These are phyloP conservation scores for Zosterops hypoxanthus DNA, from an alignment of 2,113 vertebrate genomes.

Conservation along the genomic window DNA sequence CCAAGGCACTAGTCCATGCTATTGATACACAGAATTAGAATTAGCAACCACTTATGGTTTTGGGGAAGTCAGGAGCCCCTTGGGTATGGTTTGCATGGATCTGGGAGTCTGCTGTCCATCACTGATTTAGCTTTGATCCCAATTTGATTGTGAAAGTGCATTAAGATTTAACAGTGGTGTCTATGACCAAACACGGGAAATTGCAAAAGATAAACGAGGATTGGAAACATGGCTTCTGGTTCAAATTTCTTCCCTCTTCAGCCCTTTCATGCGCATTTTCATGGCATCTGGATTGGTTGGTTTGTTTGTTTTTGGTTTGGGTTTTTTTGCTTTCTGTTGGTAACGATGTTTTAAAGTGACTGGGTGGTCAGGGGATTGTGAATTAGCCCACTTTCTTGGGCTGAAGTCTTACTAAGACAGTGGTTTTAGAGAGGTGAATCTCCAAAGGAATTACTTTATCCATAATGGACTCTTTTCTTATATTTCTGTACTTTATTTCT, in stretches of 20 bases:
- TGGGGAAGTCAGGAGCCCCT: not conserved
- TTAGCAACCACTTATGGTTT: not conserved
- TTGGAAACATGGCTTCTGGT: not conserved
- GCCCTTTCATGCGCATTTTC: not conserved
- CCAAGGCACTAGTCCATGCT: not conserved
- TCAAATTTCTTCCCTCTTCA: not conserved
- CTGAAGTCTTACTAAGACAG: not conserved
- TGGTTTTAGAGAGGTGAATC: not conserved
- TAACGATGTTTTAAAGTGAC: not conserved
- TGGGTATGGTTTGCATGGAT: not conserved
- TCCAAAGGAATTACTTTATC: not conserved
- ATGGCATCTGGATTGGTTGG: not conserved
- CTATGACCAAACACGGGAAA: not conserved
- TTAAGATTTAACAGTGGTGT: not conserved
- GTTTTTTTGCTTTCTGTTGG: not conserved
- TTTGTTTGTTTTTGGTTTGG: not conserved
- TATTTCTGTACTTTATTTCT: not conserved
- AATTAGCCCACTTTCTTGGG: not conserved
- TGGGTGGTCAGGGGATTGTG: not conserved
- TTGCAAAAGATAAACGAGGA: not conserved
- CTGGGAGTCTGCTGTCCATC: not conserved
- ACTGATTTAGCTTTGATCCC: not conserved
- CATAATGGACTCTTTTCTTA: not conserved
- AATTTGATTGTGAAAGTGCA: accelerated
- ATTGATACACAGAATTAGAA: not conserved